Percentiles rank a stretch among this genome's conserved stretches.
Conservation (phyloP, 2,113 vertebrate species). For the Isichthys henryi region DNA sequence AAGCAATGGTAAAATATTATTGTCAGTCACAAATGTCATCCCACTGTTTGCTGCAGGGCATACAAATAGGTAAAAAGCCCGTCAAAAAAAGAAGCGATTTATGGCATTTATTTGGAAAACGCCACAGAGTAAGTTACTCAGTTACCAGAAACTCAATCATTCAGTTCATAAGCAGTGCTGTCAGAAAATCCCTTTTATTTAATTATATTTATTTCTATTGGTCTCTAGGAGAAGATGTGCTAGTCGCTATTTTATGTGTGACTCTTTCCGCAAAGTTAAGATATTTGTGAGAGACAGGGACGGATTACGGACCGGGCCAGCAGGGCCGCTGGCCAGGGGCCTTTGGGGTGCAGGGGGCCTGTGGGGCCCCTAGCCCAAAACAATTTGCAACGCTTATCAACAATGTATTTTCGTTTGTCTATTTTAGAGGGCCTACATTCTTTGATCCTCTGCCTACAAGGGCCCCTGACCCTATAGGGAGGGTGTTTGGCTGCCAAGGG, state of each 20-base stretch:
- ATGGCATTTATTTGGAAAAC: background rate
- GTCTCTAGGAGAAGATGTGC: background rate
- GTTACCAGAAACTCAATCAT: background rate
- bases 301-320: too few species aligned
- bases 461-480: too few species aligned
- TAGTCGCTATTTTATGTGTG: background rate
- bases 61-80: background rate
- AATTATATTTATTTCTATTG: background rate
- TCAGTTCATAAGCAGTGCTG: background rate
- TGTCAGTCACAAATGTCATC: background rate
- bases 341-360: too few species aligned
- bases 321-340: too few species aligned
- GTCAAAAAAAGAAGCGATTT: background rate
- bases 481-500: too few species aligned
- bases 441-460: too few species aligned
- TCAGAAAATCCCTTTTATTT: background rate
- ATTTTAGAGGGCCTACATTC: too few species aligned
- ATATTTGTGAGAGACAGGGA: background rate
- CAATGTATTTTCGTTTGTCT: too few species aligned
- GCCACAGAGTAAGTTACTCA: background rate
- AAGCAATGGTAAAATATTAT: background rate
- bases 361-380: too few species aligned
- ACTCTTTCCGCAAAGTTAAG: background rate
- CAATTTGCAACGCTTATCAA: too few species aligned
- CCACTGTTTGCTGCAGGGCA: background rate